A percentile compares a stretch with the other conserved stretches of the same genome.
These are phyloP conservation scores for Serinus canaria DNA, from an alignment of 2,113 vertebrate species.

Conservation along the genomic window DNA sequence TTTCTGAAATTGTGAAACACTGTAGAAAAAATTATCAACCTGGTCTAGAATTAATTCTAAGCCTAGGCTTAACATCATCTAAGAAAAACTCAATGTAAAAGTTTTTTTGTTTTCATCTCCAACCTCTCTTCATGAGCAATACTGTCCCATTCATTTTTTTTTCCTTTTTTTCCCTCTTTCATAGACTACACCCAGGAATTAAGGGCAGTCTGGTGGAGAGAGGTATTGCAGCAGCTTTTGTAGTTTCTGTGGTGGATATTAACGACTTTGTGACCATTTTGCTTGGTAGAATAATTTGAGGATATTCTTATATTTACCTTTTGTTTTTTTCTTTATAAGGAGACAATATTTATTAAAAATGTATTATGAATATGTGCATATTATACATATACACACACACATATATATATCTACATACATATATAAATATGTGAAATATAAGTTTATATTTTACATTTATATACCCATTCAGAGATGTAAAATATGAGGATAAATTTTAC, in stretches of 20 bases:
- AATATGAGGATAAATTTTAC: background rate
- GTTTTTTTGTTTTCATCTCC: background rate
- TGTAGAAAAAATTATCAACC: background rate
- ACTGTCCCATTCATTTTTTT: too few relatives aligned
- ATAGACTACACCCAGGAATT: background rate
- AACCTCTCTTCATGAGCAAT: background rate
- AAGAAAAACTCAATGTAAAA: background rate
- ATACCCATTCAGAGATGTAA: background rate
- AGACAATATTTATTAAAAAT: background rate
- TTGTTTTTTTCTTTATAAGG: background rate
- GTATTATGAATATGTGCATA: background rate
- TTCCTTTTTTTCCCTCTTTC: background rate
- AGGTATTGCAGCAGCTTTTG: background rate
- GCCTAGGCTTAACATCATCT: rapidly evolving
- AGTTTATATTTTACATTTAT: background rate
- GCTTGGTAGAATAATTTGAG: background rate
- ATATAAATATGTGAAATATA: background rate
- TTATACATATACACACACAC: rapidly evolving
- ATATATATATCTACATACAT: rapidly evolving
- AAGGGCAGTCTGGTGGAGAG: background rate
- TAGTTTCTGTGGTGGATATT: background rate
- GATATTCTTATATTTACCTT: background rate
- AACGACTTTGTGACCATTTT: background rate
- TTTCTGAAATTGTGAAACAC: background rate
- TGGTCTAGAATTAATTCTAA: background rate